These are phyloP conservation scores for Galaxias olidus DNA, from an alignment of 2,797 vertebrate genomes.

Conservation along the genomic window DNA sequence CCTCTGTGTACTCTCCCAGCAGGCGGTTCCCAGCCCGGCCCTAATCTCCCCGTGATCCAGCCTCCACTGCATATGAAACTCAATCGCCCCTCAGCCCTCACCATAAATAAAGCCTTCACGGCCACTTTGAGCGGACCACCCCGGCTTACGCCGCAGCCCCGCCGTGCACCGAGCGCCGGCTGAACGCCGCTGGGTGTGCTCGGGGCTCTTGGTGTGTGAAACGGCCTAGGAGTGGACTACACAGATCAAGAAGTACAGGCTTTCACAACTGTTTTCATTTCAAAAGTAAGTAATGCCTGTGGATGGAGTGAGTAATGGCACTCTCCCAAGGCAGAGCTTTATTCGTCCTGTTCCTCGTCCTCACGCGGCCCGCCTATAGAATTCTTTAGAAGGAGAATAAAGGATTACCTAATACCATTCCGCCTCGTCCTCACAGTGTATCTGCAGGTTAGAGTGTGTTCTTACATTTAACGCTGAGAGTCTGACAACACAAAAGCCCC, in stretches of 20 bases:
- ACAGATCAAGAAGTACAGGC: no score
- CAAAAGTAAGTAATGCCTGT: no score
- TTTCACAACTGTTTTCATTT: no score
- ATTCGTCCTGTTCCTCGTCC: no score
- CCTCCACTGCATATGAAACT: constrained; percentile 70
- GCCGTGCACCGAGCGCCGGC: constrained; percentile 23
- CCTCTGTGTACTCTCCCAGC: constrained; percentile 57
- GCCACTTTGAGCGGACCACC: constrained; percentile 66
- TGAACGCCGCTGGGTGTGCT: constrained; percentile 22
- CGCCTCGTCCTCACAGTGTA: constrained; percentile 8
- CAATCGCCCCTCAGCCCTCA: constrained; percentile 56
- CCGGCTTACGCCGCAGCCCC: constrained; percentile 38
- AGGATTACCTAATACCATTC: no score
- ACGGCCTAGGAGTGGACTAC: no score
- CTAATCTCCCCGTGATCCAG: constrained; percentile 68
- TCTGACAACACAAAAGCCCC: constrained; percentile 38
- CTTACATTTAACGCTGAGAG: constrained; percentile 5
- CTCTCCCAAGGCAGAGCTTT: no score
- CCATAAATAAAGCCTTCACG: constrained; percentile 68
- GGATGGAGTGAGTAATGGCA: no score
- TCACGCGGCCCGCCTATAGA: no score
- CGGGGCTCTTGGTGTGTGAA: no score
- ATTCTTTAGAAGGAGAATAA: no score
- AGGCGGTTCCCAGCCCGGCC: constrained; percentile 58
- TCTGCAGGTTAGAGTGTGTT: constrained; percentile 23